Base-by-base conservation (phyloP, 2,113 vertebrate genomes). In the Manacus vitellinus region DNA sequence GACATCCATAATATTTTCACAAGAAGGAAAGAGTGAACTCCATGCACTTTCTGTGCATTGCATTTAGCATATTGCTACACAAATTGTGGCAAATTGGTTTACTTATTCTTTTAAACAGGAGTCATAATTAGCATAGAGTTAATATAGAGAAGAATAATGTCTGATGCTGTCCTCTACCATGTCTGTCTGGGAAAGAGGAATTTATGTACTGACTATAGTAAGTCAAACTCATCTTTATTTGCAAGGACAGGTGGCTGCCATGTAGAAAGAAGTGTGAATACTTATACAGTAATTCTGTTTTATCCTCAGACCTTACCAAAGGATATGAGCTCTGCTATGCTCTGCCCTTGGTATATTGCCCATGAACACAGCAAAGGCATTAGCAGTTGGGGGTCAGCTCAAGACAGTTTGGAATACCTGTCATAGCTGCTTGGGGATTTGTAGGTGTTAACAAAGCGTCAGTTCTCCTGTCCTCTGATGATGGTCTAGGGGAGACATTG, bases 401-500 rank as follows among this genome's bases (percentile, higher is more conserved):
- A 46, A 74, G 43, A 41, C 2, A 8, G n/a, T 78, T 73, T 4
- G 1, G 9, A 30, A n/a, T 49, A 44, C 3, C 3, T 74, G 22
- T 70, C 41, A 44, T 22, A 49, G 35, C 16, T 28, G 8, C 28
- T 22, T 56, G 37, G 12, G 20, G 11, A 37, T 15, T 9, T 58
- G 5, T 20, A 21, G 44, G 4, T 37, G 7, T 62, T 81, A 74
- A 8, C 14, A 74, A 43, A 80, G 9, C 6, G 3, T 27, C 28
- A 6, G 2, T 89, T 71, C 28, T 85, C 22, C 30, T 87, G 85
- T 84, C 8, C 4, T 77, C 27, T 49, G 16, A 15, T 39, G 21
- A 37, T 0, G 0, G 62, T 56, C 43, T 51, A 11, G 2, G 13
- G 20, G 2, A 82, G 1, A 78, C 2, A n/a, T 14, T 62, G 47